Conservation (phyloP, 2,113 vertebrate species). For the Gila orcuttii region DNA sequence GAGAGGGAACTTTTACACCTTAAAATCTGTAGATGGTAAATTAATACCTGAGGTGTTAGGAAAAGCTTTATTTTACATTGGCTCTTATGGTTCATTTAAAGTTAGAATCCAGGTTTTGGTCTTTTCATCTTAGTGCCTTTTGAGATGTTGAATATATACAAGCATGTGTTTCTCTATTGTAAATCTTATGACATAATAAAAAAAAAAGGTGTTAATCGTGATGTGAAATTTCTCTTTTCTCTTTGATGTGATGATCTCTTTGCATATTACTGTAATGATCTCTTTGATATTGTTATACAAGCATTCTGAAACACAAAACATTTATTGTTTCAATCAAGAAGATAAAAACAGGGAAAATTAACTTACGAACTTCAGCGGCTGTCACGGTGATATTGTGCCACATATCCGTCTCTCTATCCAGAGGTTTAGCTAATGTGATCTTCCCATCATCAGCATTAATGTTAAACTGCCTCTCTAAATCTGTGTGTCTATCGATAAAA, state of each 20-base stretch:
- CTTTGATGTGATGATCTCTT: background rate
- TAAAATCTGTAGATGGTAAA: conserved; percentile 49
- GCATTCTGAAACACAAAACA: conserved; percentile 3
- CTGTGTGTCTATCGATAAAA: conserved; percentile 97
- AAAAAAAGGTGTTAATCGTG: background rate
- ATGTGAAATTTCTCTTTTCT: background rate
- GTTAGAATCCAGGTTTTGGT: background rate
- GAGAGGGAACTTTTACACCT: conserved; percentile 61
- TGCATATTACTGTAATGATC: background rate
- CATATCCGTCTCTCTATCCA: conserved; percentile 91
- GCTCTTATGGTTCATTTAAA: background rate
- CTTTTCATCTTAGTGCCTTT: background rate
- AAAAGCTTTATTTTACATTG: background rate
- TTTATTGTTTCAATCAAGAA: background rate
- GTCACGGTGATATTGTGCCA: conserved; percentile 99
- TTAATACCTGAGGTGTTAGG: background rate
- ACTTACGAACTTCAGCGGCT: conserved; percentile 96
- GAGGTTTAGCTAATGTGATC: conserved; percentile 91
- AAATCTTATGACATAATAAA: background rate
- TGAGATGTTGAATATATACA: background rate
- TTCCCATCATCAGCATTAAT: conserved; percentile 94
- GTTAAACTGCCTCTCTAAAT: conserved; percentile 98
- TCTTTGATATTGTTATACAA: conserved; percentile 8
- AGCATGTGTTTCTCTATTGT: background rate
- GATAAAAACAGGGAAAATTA: background rate